phyloP scores from a whole-genome alignment of 2,888 invertebrate species.

The Muschampia plurimacula region DNA sequence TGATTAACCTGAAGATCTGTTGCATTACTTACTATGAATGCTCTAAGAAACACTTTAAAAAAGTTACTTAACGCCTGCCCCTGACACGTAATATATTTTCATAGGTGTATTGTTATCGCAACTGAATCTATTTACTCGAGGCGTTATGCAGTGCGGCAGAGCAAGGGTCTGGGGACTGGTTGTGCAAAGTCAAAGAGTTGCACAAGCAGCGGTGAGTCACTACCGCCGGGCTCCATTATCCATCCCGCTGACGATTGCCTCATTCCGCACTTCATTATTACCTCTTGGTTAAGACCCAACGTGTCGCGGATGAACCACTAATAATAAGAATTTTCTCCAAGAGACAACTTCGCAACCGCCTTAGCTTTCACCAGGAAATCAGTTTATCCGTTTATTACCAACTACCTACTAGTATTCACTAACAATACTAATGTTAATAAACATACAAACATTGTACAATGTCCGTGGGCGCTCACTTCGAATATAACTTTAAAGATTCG shows the following conservation, averaged over 20 bases:
- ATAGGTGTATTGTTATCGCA: slow-evolving; percentile 49
- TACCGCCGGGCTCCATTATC: slow-evolving; percentile 64
- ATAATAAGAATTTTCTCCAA: background rate
- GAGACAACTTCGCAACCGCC: background rate
- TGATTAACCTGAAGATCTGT: slow-evolving; percentile 4
- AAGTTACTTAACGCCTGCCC: slow-evolving; percentile 44
- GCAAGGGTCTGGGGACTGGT: slow-evolving; percentile 56
- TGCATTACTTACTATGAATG: slow-evolving; percentile 18
- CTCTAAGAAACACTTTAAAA: slow-evolving; percentile 22
- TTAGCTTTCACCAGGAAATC: slow-evolving; percentile 13
- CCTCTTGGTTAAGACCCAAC: slow-evolving; percentile 27
- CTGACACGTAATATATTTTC: slow-evolving; percentile 46
- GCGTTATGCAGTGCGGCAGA: slow-evolving; percentile 60
- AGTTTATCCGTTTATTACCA: background rate
- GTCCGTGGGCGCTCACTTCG: slow-evolving; percentile 72
- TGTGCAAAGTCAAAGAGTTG: slow-evolving; percentile 75
- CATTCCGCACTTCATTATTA: slow-evolving; percentile 41
- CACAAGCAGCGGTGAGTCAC: slow-evolving; percentile 76
- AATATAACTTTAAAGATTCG: slow-evolving; percentile 73
- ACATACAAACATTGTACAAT: slow-evolving; percentile 52
- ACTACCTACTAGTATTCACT: background rate
- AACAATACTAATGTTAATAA: slow-evolving; percentile 43
- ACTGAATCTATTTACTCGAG: slow-evolving; percentile 49
- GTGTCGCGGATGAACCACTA: slow-evolving; percentile 17
- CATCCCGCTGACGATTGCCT: slow-evolving; percentile 64